phyloP scores from a whole-genome alignment of 1,140 invertebrate species.

The Drosophila suzukii region DNA sequence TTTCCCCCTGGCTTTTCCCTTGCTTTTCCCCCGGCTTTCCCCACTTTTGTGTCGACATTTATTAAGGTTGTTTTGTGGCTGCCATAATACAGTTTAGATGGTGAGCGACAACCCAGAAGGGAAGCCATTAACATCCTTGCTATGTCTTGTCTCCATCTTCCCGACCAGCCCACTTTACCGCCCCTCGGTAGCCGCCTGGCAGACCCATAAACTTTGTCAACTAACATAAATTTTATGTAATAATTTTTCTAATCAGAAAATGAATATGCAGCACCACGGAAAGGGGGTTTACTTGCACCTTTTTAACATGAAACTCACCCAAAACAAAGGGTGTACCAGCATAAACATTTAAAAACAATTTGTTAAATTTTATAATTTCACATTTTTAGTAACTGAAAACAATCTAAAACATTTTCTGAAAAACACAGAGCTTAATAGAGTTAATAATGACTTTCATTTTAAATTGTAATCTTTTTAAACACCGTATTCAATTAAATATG shows the following conservation, averaged over 20 bases:
- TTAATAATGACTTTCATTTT: not conserved
- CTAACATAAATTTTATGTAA: conserved; percentile 81
- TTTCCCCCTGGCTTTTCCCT: conserved; percentile 7
- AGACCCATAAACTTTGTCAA: conserved; percentile 62
- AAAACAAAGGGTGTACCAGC: too few species aligned
- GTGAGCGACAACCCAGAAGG: conserved; percentile 55
- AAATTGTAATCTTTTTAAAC: not conserved
- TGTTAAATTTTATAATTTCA: too few species aligned
- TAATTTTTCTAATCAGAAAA: conserved; percentile 81
- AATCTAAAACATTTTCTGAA: too few species aligned
- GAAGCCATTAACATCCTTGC: conserved; percentile 74
- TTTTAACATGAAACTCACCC: not conserved
- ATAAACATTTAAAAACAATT: too few species aligned
- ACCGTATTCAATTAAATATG: too few species aligned
- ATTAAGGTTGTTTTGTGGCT: conserved; percentile 76
- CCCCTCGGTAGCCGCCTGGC: not conserved
- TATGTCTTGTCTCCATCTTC: conserved; percentile 56
- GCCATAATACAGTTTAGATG: conserved; percentile 72
- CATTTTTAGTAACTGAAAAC: too few species aligned
- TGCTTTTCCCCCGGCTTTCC: not conserved
- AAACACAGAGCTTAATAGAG: too few species aligned
- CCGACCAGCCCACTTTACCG: not conserved
- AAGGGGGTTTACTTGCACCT: not conserved
- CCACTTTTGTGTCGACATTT: conserved; percentile 74
- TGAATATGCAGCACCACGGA: conserved; percentile 46